These are phyloP conservation scores for Anarsia innoxiella DNA, from an alignment of 2,888 invertebrate species.

Conservation along the genomic window DNA sequence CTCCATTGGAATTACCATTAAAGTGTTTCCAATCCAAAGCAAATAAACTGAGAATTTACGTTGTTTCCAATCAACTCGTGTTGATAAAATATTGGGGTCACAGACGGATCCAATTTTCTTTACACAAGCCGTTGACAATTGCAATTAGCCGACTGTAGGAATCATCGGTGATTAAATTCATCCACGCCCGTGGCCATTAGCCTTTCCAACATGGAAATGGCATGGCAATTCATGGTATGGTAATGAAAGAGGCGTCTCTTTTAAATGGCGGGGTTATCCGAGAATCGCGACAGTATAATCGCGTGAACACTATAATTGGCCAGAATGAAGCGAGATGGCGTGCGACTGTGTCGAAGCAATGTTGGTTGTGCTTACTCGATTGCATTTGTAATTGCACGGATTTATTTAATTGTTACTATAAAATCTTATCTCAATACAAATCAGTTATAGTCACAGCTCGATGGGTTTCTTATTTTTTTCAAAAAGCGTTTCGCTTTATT, in stretches of 20 bases:
- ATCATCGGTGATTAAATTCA: slow-evolving; percentile 39
- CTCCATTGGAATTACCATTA: no score
- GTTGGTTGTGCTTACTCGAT: slow-evolving; percentile 34
- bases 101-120: slow-evolving; percentile 24
- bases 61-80: slow-evolving; percentile 13
- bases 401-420: slow-evolving; percentile 29
- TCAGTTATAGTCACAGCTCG: slow-evolving; percentile 21
- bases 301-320: slow-evolving; percentile 62
- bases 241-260: slow-evolving; percentile 55
- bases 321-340: slow-evolving; percentile 62
- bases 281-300: slow-evolving; percentile 58
- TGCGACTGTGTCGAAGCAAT: slow-evolving; percentile 30
- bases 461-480: slow-evolving; percentile 8
- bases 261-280: slow-evolving; percentile 53
- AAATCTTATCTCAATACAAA: slow-evolving; percentile 26
- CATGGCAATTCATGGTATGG: slow-evolving; percentile 45
- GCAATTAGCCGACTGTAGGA: slow-evolving; percentile 32
- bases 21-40: no score
- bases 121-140: slow-evolving; percentile 33
- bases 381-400: slow-evolving; percentile 34
- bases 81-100: slow-evolving; percentile 7
- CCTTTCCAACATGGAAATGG: slow-evolving; percentile 48
- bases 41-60: no score
- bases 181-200: slow-evolving; percentile 37
- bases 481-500: no score